phyloP scores from a whole-genome alignment of 2,888 invertebrate species.

The Gisinianus flammeolus region DNA sequence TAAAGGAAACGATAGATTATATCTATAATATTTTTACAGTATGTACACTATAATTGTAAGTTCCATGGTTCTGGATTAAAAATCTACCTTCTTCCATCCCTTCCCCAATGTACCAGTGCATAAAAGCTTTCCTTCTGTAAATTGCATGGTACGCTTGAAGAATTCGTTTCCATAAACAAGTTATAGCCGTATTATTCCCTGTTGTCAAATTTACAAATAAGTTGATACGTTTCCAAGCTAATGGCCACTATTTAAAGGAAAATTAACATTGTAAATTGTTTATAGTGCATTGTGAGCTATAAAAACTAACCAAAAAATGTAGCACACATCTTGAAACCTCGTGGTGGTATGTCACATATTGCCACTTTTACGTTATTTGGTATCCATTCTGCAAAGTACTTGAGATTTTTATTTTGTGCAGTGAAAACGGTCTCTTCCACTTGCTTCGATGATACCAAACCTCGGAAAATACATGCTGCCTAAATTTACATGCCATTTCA shows the following conservation, averaged over 20 bases:
- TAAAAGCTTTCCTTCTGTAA: neutral
- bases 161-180: neutral
- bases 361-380: slow-evolving; percentile 12
- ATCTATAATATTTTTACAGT: too few species aligned
- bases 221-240: too few species aligned
- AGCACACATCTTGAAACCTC: slow-evolving; percentile 11
- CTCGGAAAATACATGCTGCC: slow-evolving; percentile 21
- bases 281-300: too few species aligned
- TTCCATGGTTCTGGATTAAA: too few species aligned
- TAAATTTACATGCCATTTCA: too few species aligned
- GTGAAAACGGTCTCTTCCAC: slow-evolving; percentile 1
- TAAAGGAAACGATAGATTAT: too few species aligned
- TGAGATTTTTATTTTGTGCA: neutral
- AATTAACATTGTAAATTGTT: too few species aligned
- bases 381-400: slow-evolving; percentile 15
- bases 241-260: too few species aligned
- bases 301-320: slow-evolving; percentile 12
- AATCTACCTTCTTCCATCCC: neutral
- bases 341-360: slow-evolving; percentile 16
- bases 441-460: neutral
- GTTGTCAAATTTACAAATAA: too few species aligned
- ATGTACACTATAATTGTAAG: too few species aligned
- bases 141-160: neutral
- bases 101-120: slow-evolving; percentile 14
- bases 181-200: slow-evolving; percentile 5